Base-by-base conservation (phyloP, 2,888 invertebrate species). In the Nesidiocoris tenuis region DNA sequence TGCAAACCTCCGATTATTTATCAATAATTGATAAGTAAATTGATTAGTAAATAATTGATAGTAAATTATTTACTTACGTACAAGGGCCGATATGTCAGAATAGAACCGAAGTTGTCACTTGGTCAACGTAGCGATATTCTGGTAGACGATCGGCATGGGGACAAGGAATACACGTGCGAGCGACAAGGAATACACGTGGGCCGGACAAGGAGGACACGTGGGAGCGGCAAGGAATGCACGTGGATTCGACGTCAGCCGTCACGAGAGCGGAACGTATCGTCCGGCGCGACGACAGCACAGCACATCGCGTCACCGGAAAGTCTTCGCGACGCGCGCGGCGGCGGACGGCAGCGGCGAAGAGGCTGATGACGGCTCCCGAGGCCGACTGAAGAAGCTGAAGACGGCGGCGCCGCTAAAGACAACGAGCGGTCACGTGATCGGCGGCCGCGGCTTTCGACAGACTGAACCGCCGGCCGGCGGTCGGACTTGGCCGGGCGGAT, bases 391-490 rank as follows among this genome's bases (percentile, higher is more conserved):
- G 39, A 39, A 12, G 39, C 39, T 39, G 39, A 39, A 12, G 39
- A 39, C 39, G 12, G 39, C 39, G 39, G 39, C 39, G 39, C 39
- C 12, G 39, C 39, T 23, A 23, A 54, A 55, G 39, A 67, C 23
- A 54, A 18, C 17, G 24, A 7, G 17, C 2, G 24, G n/a, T 66
- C n/a, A 39, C 66, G 66, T 18, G 24, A 39, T n/a, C 23, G 68
- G 55, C 57, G 68, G 55, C 17, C n/a, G 54, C 17, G 21, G 56
- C 68, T 56, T 56, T 55, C 16, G 5, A 17, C 17, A 59, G 25
- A 39, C 67, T 56, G 39, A 39, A 39, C 12, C 39, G 12, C 39
- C 61, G 71, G 71, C 25, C 71, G 71, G 57, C 61, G 55, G 24
- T 56, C 54, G 19, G 67, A 1, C 67, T 7, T 18, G 18, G 61